Evolutionary conservation across 2,888 invertebrate species (phyloP).

Genomic region (Sinopyrophorus schimmeli): DNA sequence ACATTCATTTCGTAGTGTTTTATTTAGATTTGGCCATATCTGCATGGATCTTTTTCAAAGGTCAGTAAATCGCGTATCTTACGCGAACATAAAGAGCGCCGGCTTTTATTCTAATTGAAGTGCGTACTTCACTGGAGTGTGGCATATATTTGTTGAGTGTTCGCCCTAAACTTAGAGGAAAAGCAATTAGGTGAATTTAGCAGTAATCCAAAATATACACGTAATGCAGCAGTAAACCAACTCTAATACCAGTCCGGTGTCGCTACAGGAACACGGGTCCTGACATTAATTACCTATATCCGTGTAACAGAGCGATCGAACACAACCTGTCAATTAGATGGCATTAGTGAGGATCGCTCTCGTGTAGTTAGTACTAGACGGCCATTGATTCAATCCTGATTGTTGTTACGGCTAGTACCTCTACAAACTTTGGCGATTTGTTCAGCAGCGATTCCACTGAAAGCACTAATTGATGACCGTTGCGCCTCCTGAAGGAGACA

Average conservation of each 20-base stretch:
- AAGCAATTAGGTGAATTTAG: constrained; percentile 31
- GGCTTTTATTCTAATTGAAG: too few species aligned
- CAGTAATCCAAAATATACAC: constrained; percentile 43
- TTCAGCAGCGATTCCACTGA: constrained; percentile 48
- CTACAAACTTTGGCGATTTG: constrained; percentile 48
- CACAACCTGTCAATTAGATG: constrained; percentile 57
- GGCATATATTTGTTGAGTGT: constrained; percentile 16
- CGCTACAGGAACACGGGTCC: constrained; percentile 51
- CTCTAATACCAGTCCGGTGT: constrained; percentile 45
- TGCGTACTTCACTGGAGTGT: too few species aligned
- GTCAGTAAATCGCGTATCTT: too few species aligned
- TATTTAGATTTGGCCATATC: too few species aligned
- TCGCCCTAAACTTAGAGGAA: constrained; percentile 22
- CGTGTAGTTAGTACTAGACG: constrained; percentile 34
- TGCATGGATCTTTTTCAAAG: too few species aligned
- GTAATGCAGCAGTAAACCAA: constrained; percentile 49
- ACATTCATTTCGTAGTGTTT: too few species aligned
- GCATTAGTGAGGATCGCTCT: constrained; percentile 50
- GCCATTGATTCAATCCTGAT: constrained; percentile 36
- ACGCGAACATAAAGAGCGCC: too few species aligned
- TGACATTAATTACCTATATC: constrained; percentile 58
- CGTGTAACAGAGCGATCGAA: constrained; percentile 55
- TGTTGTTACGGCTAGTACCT: constrained; percentile 31
- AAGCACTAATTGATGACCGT: constrained; percentile 55
- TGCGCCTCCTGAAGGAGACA: constrained; percentile 52